Base-by-base conservation (phyloP, 2,113 vertebrate genomes). In the Donacobius atricapilla region DNA sequence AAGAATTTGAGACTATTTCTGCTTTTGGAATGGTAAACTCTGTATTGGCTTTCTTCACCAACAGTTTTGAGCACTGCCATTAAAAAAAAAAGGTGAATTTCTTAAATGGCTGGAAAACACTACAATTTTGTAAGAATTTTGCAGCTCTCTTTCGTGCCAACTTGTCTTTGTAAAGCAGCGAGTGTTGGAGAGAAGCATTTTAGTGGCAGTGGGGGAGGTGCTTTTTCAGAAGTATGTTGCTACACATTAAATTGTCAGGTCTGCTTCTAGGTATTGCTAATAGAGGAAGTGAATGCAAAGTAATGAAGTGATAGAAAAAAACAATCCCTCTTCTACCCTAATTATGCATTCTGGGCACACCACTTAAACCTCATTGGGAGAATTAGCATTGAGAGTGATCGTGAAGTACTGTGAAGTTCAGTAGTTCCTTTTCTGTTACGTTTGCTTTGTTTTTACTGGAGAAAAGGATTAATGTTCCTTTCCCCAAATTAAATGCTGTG, bases 251-350 rank as follows among this genome's bases (percentile, higher is more conserved):
- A 54, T 78, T 93, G 76, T 77, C 85, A 87, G 40, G 42, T 83
- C 76, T 93, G 79, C 85, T 92, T 83, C 92, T 93, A 89, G 83
- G 89, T 96, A 84, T 71, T 84, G 95, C 95, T 94, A 70, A 90
- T 90, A 85, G 85, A 90, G 93, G 92, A 95, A 96, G 69, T 92
- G 92, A 88, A 94, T 96, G 92, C 93, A 90, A 88, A 94, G 88
- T 81, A 94, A 81, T 92, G 90, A 96, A 93, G 88, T 86, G 73
- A 66, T 60, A 40, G n/a, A 57, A 81, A 93, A 93, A 93, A 66
- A 56, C 87, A 83, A 16, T 71, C 84, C 42, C 82, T 94, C 88
- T 81, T 76, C 85, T 56, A 6, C 90, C 71, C 85, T 94, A 10
- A 94, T 94, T 96, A 83, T 21, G 68, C 63, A 96, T 95, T 90